Conservation (phyloP, 2,797 vertebrate species). For the Glyptemys insculpta region DNA sequence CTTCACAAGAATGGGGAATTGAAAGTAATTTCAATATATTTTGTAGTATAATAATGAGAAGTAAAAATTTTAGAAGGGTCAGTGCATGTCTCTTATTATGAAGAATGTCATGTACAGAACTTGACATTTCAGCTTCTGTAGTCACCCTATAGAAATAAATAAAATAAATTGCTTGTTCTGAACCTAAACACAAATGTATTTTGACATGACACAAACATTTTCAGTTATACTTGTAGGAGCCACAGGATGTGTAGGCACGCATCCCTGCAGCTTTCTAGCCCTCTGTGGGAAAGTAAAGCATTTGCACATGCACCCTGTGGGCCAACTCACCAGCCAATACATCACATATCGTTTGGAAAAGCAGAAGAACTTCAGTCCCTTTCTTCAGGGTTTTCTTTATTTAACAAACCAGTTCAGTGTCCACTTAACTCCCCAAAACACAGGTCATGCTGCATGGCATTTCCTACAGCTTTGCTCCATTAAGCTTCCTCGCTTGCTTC, state of each 20-base stretch:
- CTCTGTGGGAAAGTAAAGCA: slow-evolving; percentile 7
- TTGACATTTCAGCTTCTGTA: not conserved
- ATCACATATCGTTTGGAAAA: not conserved
- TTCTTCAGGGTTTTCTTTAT: not conserved
- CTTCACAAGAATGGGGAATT: not conserved
- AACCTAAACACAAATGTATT: not conserved
- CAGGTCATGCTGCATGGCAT: not conserved
- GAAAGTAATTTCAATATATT: slow-evolving; percentile 12
- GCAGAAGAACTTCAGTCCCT: not conserved
- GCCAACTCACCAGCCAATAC: not conserved
- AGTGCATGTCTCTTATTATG: not conserved
- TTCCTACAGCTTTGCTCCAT: not conserved
- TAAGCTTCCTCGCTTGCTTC: not conserved
- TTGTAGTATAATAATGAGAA: slow-evolving; percentile 17
- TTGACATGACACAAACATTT: not conserved
- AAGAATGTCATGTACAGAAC: not conserved
- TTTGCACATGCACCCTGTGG: not conserved
- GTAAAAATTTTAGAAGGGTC: slow-evolving; percentile 12
- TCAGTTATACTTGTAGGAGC: not conserved
- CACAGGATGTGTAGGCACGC: not conserved
- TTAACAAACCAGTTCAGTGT: not conserved
- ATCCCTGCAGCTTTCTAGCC: not conserved
- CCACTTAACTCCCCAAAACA: not conserved
- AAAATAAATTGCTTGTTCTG: not conserved
- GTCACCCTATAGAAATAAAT: not conserved